phyloP scores from a whole-genome alignment of 2,797 vertebrate species.

The Linurgus olivaceus region DNA sequence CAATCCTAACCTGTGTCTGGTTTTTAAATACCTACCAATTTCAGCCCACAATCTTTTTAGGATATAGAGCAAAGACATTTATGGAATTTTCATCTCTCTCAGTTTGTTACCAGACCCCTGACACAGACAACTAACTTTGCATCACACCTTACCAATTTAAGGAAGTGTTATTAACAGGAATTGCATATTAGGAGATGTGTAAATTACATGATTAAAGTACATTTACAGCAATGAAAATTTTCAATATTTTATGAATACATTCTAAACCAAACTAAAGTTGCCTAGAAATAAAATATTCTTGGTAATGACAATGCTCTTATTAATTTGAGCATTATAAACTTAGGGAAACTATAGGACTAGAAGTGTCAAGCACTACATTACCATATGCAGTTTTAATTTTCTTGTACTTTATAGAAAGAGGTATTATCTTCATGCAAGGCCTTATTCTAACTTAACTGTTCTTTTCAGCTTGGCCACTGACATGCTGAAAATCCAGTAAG shows the following conservation, averaged over 20 bases:
- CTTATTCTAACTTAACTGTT: background rate
- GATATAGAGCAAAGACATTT: background rate
- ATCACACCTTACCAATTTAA: background rate
- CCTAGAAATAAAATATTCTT: background rate
- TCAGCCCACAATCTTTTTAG: background rate
- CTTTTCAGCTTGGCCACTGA: background rate
- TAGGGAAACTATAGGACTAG: background rate
- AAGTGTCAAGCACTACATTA: slow-evolving; percentile 29
- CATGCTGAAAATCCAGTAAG: background rate
- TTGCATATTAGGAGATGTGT: background rate
- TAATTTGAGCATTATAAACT: slow-evolving; percentile 2
- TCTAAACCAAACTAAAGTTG: background rate
- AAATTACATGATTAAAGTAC: background rate
- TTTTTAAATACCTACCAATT: background rate
- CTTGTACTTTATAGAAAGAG: background rate
- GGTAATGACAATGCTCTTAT: background rate
- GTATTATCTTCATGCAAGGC: background rate
- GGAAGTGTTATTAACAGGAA: background rate
- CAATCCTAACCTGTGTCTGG: background rate
- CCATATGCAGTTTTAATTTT: background rate
- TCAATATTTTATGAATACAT: background rate
- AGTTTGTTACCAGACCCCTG: background rate
- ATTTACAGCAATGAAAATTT: background rate
- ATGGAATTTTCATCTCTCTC: background rate
- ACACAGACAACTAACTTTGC: background rate